A percentile compares a stretch with the other conserved stretches of the same genome.
Evolutionary conservation across 2,888 invertebrate genomes (phyloP).

Genomic region (Anticlea derivata): DNA sequence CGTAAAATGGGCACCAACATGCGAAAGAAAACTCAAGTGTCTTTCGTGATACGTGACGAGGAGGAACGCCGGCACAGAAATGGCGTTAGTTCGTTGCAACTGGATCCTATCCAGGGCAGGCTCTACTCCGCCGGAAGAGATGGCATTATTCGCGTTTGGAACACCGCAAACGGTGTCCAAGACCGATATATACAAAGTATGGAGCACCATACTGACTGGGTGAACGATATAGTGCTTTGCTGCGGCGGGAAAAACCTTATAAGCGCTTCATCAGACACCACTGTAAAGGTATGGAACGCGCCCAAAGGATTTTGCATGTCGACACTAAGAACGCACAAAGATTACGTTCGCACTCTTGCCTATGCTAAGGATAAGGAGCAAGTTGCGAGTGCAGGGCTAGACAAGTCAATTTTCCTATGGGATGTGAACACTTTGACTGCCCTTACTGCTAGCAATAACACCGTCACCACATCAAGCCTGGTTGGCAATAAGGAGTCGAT

Average conservation of each 20-base stretch:
- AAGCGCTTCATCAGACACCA: conserved; percentile 99
- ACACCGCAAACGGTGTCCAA: conserved; percentile 84
- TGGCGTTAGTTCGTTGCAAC: conserved; percentile 97
- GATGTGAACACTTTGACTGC: conserved; percentile 99
- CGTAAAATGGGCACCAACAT: conserved; percentile 81
- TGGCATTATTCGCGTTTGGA: conserved; percentile 97
- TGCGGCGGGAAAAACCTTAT: conserved; percentile 98
- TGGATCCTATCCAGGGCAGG: conserved; percentile 93
- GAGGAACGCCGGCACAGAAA: conserved; percentile 97
- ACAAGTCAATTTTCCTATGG: conserved; percentile 98
- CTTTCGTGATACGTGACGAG: conserved; percentile 98
- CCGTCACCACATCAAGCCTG: conserved; percentile 98
- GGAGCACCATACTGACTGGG: conserved; percentile 99
- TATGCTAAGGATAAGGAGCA: conserved; percentile 98
- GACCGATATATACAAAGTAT: conserved; percentile 94
- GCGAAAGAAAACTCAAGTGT: conserved; percentile 90
- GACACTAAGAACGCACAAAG: conserved; percentile 98
- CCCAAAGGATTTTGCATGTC: conserved; percentile 99
- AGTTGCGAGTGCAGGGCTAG: conserved; percentile 98
- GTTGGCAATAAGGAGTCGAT: conserved; percentile 99
- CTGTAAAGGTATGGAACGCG: conserved; percentile 99
- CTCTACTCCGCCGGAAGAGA: conserved; percentile 98
- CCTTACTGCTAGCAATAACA: conserved; percentile 98
- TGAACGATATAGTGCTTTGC: conserved; percentile 99
- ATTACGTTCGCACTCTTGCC: conserved; percentile 98